phyloP scores from a whole-genome alignment of 2,888 invertebrate genomes.

The Linyphia triangularis region DNA sequence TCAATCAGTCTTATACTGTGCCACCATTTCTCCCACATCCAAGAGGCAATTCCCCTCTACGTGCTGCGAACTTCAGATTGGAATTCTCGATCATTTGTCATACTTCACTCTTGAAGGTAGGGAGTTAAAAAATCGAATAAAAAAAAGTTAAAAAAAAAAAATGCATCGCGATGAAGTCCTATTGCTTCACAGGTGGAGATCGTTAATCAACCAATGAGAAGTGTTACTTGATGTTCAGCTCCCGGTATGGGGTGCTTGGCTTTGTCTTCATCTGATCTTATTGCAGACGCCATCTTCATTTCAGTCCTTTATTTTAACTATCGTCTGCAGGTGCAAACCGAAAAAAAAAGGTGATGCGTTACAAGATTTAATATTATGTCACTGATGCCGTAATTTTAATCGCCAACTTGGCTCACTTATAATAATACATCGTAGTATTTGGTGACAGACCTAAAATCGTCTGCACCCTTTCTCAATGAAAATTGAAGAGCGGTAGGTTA shows the following conservation, averaged over 20 bases:
- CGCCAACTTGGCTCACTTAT: too few species aligned
- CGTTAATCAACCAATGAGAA: constrained; percentile 5
- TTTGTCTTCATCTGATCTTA: not conserved
- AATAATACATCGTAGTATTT: too few species aligned
- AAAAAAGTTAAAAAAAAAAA: not conserved
- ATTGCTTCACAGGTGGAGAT: not conserved
- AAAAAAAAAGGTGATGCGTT: too few species aligned
- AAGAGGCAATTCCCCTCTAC: not conserved
- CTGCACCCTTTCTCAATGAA: too few species aligned
- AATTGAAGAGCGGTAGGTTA: too few species aligned
- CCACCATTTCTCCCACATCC: not conserved
- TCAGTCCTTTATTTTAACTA: too few species aligned
- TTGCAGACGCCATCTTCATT: not conserved
- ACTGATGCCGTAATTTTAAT: too few species aligned
- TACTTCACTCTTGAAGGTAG: not conserved
- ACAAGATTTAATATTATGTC: too few species aligned
- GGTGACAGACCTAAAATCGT: too few species aligned
- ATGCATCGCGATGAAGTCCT: not conserved
- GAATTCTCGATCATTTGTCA: constrained; percentile 37
- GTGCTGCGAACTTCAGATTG: not conserved
- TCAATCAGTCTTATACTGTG: too few species aligned
- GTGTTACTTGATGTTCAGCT: not conserved
- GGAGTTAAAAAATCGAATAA: not conserved
- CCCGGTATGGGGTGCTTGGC: not conserved
- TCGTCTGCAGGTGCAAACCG: too few species aligned